Percentiles rank a stretch among this genome's conserved stretches.
Conservation (phyloP, 2,888 invertebrate species). For the Cyaniris semiargus region DNA sequence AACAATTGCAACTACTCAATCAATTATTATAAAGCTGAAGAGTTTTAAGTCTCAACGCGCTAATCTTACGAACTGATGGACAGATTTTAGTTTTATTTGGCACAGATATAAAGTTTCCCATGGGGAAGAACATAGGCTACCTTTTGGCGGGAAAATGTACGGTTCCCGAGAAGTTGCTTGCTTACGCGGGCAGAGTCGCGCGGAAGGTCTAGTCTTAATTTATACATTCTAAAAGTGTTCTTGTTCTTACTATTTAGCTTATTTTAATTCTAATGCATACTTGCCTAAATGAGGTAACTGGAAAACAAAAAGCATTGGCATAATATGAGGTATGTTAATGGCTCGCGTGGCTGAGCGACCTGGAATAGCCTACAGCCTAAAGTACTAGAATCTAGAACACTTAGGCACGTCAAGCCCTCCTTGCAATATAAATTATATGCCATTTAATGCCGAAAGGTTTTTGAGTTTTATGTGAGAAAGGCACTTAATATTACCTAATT, state of each 20-base stretch:
- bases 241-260: not conserved
- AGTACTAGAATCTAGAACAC: slow-evolving; percentile 61
- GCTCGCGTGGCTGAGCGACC: slow-evolving; percentile 47
- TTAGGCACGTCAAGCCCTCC: slow-evolving; percentile 38
- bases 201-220: no score
- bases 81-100: no score
- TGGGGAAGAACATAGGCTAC: no score
- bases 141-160: no score
- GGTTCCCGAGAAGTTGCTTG: no score
- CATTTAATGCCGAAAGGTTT: not conserved
- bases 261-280: not conserved
- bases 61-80: no score
- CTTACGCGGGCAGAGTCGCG: no score
- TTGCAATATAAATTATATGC: slow-evolving; percentile 2
- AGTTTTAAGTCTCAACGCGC: no score
- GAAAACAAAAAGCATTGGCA: slow-evolving; percentile 39
- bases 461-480: not conserved
- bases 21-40: no score
- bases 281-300: not conserved
- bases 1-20: no score
- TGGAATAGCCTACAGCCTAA: slow-evolving; percentile 47
- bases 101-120: no score
- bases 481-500: not conserved
- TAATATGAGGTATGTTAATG: slow-evolving; percentile 47
- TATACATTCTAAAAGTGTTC: not conserved